Percentiles rank a stretch among this genome's conserved stretches.
Evolutionary conservation across 2,797 vertebrate species (phyloP).

Genomic region (Macrochelys suwanniensis): DNA sequence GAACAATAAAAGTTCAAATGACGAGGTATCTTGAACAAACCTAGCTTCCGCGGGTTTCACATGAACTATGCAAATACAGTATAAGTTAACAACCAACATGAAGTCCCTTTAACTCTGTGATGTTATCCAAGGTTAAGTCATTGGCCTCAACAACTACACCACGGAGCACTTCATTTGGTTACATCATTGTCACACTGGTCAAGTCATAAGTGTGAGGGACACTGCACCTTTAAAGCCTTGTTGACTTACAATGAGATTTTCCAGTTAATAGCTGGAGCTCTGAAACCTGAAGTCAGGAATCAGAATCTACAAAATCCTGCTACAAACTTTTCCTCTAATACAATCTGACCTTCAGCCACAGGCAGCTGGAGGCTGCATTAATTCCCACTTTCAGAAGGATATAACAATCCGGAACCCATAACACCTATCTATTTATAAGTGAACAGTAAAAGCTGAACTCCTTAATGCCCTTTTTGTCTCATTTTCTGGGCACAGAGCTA

Average conservation of each 20-base stretch:
- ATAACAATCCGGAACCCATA: constrained; percentile 43
- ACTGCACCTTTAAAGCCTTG: constrained; percentile 43
- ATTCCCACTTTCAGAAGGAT: constrained; percentile 54
- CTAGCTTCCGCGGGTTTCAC: not conserved
- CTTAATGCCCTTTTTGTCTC: constrained; percentile 8
- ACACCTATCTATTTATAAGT: constrained; percentile 69
- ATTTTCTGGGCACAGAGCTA: not conserved
- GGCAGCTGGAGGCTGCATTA: constrained; percentile 66
- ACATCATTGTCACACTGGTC: not conserved
- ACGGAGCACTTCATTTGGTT: not conserved
- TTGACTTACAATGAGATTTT: constrained; percentile 50
- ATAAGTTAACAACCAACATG: not conserved
- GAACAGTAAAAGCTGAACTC: constrained; percentile 22
- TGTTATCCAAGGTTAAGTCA: not conserved
- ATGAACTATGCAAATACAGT: not conserved
- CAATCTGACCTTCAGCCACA: constrained; percentile 60
- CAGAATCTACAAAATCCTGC: constrained; percentile 36
- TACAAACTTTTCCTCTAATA: constrained; percentile 61
- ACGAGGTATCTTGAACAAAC: constrained; percentile 20
- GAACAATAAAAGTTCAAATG: constrained; percentile 32
- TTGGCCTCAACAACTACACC: not conserved
- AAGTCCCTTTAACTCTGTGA: not conserved
- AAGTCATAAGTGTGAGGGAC: not conserved
- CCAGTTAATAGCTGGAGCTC: constrained; percentile 57
- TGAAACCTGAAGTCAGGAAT: constrained; percentile 66